phyloP scores from a whole-genome alignment of 1,140 invertebrate genomes.

The Eciton burchellii region DNA sequence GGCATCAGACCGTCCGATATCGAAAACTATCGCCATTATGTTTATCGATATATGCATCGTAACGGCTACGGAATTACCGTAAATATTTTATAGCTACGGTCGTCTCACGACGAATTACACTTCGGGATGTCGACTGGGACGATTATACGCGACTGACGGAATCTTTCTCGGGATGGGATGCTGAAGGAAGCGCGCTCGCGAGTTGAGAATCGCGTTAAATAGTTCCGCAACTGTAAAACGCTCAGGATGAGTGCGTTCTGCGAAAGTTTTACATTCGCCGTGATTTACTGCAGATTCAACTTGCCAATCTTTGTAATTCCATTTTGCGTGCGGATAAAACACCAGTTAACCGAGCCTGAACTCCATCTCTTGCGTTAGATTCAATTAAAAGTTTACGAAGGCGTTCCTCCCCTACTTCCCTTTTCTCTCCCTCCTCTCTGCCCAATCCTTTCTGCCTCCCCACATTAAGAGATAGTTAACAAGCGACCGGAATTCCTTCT shows the following conservation, averaged over 20 bases:
- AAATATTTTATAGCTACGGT: too few relatives aligned
- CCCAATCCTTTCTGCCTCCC: too few relatives aligned
- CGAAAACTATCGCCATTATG: too few relatives aligned
- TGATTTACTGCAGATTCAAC: conserved; percentile 34
- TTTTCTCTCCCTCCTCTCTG: too few relatives aligned
- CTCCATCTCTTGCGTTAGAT: conserved; percentile 25
- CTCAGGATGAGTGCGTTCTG: not conserved
- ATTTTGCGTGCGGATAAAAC: conserved; percentile 26
- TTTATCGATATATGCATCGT: not conserved
- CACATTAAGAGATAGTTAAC: conserved; percentile 38
- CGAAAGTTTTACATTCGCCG: conserved; percentile 21
- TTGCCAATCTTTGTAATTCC: conserved; percentile 39
- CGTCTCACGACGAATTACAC: too few relatives aligned
- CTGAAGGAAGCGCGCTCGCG: not conserved
- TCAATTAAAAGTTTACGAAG: conserved; percentile 53
- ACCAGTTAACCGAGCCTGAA: conserved; percentile 15
- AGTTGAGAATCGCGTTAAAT: conserved; percentile 7
- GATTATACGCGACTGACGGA: not conserved
- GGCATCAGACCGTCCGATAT: not conserved
- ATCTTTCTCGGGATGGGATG: not conserved
- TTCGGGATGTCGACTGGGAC: too few relatives aligned
- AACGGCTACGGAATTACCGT: too few relatives aligned
- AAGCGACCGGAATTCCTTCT: not conserved
- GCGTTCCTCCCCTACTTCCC: too few relatives aligned
- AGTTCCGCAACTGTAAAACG: conserved; percentile 20